Evolutionary conservation across 2,113 vertebrate species (phyloP).

Genomic region (Myocastor coypus): DNA sequence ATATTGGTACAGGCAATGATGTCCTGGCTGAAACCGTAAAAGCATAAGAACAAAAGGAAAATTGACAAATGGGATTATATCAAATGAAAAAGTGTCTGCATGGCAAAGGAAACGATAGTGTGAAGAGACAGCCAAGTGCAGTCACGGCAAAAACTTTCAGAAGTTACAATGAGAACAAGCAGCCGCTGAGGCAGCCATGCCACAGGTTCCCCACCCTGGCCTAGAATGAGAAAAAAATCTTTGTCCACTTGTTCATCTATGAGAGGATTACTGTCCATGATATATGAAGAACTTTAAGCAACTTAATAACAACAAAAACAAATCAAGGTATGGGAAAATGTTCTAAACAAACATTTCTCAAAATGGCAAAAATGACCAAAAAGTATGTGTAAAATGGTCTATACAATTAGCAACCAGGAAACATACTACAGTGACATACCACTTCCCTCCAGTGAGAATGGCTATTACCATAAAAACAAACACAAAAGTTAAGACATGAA

Average conservation of each 20-base stretch:
- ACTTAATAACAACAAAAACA: neutral
- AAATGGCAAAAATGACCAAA: neutral
- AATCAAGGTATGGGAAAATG: neutral
- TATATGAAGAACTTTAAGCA: neutral
- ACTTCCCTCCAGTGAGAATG: neutral
- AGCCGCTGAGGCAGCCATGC: neutral
- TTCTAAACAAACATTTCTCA: neutral
- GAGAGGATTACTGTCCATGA: neutral
- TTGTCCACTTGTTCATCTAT: neutral
- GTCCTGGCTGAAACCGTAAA: neutral
- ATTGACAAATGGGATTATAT: neutral
- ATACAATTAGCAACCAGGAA: neutral
- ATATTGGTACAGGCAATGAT: neutral
- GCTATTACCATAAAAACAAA: neutral
- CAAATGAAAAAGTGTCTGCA: neutral
- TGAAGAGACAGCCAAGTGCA: neutral
- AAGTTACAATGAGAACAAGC: neutral
- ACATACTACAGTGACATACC: neutral
- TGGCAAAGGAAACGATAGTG: neutral
- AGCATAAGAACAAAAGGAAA: neutral
- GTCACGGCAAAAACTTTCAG: neutral
- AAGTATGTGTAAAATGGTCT: neutral
- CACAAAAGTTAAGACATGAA: neutral
- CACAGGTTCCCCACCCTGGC: too few relatives aligned
- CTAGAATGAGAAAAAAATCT: neutral